A percentile compares a stretch with the other conserved stretches of the same genome.
These are phyloP conservation scores for Gymnocypris eckloni DNA, from an alignment of 2,797 vertebrate genomes.

Conservation along the genomic window DNA sequence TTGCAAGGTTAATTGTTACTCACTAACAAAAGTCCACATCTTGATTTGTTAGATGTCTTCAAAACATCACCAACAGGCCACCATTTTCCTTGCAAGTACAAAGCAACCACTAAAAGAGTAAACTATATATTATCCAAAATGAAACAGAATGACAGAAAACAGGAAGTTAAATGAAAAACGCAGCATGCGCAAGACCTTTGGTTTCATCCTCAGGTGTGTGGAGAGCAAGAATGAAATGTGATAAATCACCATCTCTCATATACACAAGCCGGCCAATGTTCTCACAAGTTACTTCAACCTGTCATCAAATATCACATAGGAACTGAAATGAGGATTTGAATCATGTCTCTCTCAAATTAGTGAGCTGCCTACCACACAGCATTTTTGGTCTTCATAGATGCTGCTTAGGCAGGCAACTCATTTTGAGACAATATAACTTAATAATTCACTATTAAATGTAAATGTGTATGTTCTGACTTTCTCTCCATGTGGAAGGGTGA, in stretches of 20 bases:
- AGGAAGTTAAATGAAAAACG: neutral
- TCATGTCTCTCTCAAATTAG: neutral
- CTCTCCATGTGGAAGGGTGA: slow-evolving; percentile 57
- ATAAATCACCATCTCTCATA: slow-evolving; percentile 69
- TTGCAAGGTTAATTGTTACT: slow-evolving; percentile 45
- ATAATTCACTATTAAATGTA: neutral
- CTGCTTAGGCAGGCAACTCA: too few relatives aligned
- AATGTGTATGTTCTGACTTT: slow-evolving; percentile 62
- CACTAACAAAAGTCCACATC: slow-evolving; percentile 84
- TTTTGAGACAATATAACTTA: neutral
- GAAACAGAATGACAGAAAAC: neutral
- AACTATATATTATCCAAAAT: neutral
- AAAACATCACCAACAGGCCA: slow-evolving; percentile 84
- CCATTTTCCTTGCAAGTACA: slow-evolving; percentile 83
- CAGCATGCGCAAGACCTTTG: slow-evolving; percentile 64
- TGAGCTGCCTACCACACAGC: neutral
- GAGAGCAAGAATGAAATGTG: slow-evolving; percentile 67
- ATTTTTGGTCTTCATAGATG: neutral
- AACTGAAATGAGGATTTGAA: neutral
- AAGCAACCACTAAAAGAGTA: slow-evolving; percentile 80
- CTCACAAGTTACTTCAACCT: slow-evolving; percentile 69
- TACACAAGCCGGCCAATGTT: slow-evolving; percentile 68
- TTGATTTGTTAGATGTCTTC: slow-evolving; percentile 79
- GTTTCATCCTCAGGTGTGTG: slow-evolving; percentile 67
- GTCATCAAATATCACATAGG: slow-evolving; percentile 15